These are phyloP conservation scores for Halcyon smyrnensis DNA, from an alignment of 2,797 vertebrate genomes.

Conservation along the genomic window DNA sequence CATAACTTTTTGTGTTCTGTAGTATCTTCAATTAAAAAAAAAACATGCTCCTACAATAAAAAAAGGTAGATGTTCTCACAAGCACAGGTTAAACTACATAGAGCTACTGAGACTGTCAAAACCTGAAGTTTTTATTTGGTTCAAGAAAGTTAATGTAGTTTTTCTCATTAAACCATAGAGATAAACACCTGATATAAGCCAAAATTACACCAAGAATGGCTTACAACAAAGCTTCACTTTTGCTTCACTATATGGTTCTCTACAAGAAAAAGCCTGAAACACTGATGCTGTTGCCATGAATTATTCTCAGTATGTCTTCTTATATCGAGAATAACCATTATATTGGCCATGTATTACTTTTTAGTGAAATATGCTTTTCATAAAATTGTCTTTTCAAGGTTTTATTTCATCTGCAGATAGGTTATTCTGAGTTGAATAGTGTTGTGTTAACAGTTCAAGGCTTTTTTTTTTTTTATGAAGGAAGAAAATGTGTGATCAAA, in stretches of 20 bases:
- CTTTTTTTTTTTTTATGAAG: neutral
- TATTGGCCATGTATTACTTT: neutral
- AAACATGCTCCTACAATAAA: neutral
- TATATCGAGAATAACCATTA: neutral
- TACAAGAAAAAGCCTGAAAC: neutral
- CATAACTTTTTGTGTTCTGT: neutral
- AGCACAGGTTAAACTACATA: neutral
- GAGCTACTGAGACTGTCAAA: neutral
- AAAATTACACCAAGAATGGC: neutral
- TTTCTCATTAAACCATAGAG: neutral
- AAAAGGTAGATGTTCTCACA: neutral
- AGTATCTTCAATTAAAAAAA: neutral
- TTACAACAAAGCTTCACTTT: neutral
- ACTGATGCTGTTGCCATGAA: neutral
- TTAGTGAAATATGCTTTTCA: neutral
- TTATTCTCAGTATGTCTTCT: neutral
- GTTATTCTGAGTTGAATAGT: neutral
- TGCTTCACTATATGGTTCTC: neutral
- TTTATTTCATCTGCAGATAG: neutral
- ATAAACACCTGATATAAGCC: neutral
- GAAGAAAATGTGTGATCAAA: neutral
- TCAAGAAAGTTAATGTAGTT: neutral
- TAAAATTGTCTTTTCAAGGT: neutral
- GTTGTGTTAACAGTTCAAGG: neutral
- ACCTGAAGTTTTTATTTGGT: neutral